Evolutionary conservation across 2,113 vertebrate species (phyloP).

Genomic region (Actenoides hombroni): DNA sequence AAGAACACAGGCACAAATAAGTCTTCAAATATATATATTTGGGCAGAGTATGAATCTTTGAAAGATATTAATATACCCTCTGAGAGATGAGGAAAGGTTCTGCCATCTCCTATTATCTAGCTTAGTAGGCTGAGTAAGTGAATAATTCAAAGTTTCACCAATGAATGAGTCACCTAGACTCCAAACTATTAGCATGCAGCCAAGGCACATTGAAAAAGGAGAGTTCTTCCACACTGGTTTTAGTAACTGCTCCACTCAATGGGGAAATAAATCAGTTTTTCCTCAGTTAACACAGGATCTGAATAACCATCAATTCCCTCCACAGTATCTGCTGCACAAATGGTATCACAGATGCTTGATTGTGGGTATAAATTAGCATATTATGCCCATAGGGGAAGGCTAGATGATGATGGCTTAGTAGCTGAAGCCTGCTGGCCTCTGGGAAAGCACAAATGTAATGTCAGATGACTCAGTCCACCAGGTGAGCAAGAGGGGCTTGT

Average conservation of each 20-base stretch:
- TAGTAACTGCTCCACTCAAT: slow-evolving; percentile 39
- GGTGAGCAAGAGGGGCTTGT: background rate
- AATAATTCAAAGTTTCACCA: slow-evolving; percentile 69
- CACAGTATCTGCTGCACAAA: slow-evolving; percentile 58
- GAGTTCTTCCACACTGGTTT: slow-evolving; percentile 29
- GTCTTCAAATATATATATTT: slow-evolving; percentile 52
- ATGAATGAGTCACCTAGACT: slow-evolving; percentile 51
- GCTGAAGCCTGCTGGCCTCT: slow-evolving; percentile 54
- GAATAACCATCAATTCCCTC: slow-evolving; percentile 49
- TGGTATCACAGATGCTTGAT: slow-evolving; percentile 69
- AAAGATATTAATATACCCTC: slow-evolving; percentile 55
- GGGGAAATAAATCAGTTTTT: slow-evolving; percentile 63
- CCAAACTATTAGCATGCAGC: slow-evolving; percentile 35
- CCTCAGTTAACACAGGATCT: slow-evolving; percentile 40
- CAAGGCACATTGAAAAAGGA: slow-evolving; percentile 36
- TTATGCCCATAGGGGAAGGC: slow-evolving; percentile 41
- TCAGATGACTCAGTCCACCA: slow-evolving; percentile 32
- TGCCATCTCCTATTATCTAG: slow-evolving; percentile 63
- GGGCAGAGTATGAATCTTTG: slow-evolving; percentile 62
- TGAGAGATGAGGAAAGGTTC: slow-evolving; percentile 48
- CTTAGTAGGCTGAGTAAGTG: slow-evolving; percentile 61
- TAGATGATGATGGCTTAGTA: slow-evolving; percentile 59
- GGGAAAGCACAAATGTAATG: slow-evolving; percentile 56
- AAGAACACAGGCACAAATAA: slow-evolving; percentile 5
- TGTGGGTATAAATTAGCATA: slow-evolving; percentile 65